These are phyloP conservation scores for Chunga burmeisteri DNA, from an alignment of 2,113 vertebrate species.

Conservation along the genomic window DNA sequence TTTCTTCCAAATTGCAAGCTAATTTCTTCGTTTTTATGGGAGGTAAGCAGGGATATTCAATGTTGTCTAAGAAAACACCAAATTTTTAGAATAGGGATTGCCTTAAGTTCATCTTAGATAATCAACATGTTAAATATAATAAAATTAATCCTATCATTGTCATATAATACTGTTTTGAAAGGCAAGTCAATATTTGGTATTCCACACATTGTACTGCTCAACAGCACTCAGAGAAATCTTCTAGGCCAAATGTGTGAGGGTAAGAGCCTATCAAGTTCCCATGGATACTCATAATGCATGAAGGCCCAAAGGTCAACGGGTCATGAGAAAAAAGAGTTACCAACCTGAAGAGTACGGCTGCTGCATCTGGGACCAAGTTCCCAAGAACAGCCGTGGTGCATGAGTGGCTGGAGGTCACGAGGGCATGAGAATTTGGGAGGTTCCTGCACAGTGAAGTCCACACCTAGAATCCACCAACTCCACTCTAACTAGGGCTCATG, in stretches of 20 bases:
- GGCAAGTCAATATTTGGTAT: background rate
- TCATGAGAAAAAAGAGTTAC: slow-evolving; percentile 53
- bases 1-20: background rate
- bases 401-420: slow-evolving; percentile 2
- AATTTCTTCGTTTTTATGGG: background rate
- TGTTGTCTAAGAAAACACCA: background rate
- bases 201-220: background rate
- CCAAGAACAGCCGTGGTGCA: background rate
- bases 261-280: slow-evolving; percentile 24
- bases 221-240: background rate
- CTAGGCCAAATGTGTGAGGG: background rate
- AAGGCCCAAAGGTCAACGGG: slow-evolving; percentile 25
- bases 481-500: background rate
- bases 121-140: background rate
- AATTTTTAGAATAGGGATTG: background rate
- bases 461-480: background rate
- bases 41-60: background rate
- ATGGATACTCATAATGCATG: slow-evolving; percentile 34
- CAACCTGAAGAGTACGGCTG: background rate
- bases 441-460: background rate
- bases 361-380: background rate
- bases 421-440: slow-evolving; percentile 22
- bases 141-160: background rate
- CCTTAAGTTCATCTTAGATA: background rate
- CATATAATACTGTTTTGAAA: background rate